A percentile compares a stretch with the other conserved stretches of the same genome.
Conservation (phyloP, 2,113 vertebrate species). For the Neotragus pygmaeus region DNA sequence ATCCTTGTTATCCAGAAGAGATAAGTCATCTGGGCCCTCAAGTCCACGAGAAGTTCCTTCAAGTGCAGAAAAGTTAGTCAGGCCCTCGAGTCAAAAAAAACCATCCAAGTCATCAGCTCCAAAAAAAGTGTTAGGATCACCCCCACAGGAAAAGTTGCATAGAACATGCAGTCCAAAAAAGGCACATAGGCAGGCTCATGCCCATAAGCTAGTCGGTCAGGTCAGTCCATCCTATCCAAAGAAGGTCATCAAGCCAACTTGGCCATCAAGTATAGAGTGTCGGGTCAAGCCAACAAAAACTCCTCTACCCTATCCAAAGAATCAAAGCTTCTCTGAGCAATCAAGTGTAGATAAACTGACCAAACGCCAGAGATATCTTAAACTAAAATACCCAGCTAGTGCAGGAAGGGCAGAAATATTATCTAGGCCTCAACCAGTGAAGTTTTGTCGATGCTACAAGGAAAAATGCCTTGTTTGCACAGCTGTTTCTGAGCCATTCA, state of each 20-base stretch:
- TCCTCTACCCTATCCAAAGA: not conserved
- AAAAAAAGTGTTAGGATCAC: not conserved
- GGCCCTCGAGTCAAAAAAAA: no score
- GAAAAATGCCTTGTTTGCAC: not conserved
- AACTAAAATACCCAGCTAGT: not conserved
- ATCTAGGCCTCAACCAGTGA: not conserved
- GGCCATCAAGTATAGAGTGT: not conserved
- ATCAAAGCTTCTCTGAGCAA: not conserved
- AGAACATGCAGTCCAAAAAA: not conserved
- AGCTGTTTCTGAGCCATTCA: not conserved
- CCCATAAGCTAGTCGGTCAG: not conserved
- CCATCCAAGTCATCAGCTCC: not conserved
- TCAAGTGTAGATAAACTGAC: not conserved
- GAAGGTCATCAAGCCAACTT: not conserved
- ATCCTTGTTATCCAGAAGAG: no score
- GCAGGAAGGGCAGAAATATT: not conserved
- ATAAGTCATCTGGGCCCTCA: no score
- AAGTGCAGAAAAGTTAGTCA: no score
- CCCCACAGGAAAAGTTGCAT: not conserved
- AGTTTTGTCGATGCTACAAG: not conserved
- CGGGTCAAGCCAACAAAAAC: rapidly evolving
- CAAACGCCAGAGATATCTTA: not conserved
- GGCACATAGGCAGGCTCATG: not conserved
- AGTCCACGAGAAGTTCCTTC: no score
- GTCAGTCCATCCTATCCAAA: not conserved